phyloP scores from a whole-genome alignment of 2,888 invertebrate genomes.

The Eristalinus sepulchralis region DNA sequence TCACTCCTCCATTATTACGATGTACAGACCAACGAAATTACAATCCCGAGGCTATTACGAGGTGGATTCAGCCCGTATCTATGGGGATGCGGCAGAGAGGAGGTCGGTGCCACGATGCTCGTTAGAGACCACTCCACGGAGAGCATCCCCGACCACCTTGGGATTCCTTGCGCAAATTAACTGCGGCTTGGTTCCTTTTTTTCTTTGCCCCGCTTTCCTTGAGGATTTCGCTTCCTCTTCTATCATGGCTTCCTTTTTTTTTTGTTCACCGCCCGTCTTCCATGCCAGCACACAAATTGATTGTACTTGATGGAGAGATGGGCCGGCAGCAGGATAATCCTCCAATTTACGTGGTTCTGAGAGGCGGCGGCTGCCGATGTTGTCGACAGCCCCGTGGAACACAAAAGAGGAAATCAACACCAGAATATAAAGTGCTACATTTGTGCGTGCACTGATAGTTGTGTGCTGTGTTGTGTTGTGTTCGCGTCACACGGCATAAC shows the following conservation, averaged over 20 bases:
- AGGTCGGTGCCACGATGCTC: background rate
- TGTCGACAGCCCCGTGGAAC: slow-evolving; percentile 14
- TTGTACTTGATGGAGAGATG: slow-evolving; percentile 15
- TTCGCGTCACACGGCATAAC: background rate
- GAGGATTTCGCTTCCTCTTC: slow-evolving; percentile 28
- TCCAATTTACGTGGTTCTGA: slow-evolving; percentile 27
- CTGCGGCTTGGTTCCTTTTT: background rate
- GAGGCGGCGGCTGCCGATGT: background rate
- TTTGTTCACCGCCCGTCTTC: background rate
- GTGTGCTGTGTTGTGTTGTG: slow-evolving; percentile 16
- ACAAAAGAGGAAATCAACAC: slow-evolving; percentile 46
- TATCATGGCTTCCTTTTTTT: background rate
- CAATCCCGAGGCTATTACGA: slow-evolving; percentile 47
- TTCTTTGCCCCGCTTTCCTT: background rate
- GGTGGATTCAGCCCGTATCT: slow-evolving; percentile 5
- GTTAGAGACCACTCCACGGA: slow-evolving; percentile 29
- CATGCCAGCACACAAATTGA: slow-evolving; percentile 35
- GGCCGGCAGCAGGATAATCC: slow-evolving; percentile 34
- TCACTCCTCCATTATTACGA: slow-evolving; percentile 15
- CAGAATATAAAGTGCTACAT: slow-evolving; percentile 54
- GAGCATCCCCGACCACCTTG: slow-evolving; percentile 18
- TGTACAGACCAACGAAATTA: slow-evolving; percentile 28
- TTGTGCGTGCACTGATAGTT: slow-evolving; percentile 46
- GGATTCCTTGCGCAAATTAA: slow-evolving; percentile 43
- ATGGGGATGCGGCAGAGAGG: background rate